These are phyloP conservation scores for Caenorhabditis sp. DNA, from an alignment of 2,888 invertebrate species.

Conservation along the genomic window DNA sequence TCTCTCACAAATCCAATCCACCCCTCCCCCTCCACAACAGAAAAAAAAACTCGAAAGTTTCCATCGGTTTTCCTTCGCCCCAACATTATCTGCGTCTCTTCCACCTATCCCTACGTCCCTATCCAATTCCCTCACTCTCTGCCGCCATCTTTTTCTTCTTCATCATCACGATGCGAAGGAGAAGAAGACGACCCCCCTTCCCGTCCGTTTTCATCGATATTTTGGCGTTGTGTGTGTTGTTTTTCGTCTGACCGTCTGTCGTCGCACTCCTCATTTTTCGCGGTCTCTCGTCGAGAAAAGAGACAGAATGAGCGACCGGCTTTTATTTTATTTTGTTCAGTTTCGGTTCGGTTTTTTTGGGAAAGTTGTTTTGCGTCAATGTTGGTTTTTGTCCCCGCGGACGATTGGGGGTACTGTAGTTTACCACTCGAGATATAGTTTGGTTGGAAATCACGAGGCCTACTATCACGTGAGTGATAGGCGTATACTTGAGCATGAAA, in stretches of 20 bases:
- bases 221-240: not conserved
- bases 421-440: too few relatives aligned
- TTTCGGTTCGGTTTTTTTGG: not conserved
- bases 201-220: not conserved
- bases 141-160: too few relatives aligned
- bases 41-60: slow-evolving; percentile 1
- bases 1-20: too few relatives aligned
- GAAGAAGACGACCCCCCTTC: too few relatives aligned
- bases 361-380: too few relatives aligned
- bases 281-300: not conserved
- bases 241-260: not conserved
- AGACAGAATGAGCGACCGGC: not conserved
- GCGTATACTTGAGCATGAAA: too few relatives aligned
- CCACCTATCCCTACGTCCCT: not conserved
- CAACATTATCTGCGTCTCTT: not conserved
- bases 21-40: not conserved
- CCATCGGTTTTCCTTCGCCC: not conserved
- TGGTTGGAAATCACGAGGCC: too few relatives aligned
- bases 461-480: too few relatives aligned
- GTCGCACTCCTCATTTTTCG: not conserved
- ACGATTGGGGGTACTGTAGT: too few relatives aligned
- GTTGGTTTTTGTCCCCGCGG: too few relatives aligned
- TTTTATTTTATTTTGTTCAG: not conserved
- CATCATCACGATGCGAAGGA: too few relatives aligned
- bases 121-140: too few relatives aligned